phyloP scores from a whole-genome alignment of 2,113 vertebrate species.

The Anser cygnoides region DNA sequence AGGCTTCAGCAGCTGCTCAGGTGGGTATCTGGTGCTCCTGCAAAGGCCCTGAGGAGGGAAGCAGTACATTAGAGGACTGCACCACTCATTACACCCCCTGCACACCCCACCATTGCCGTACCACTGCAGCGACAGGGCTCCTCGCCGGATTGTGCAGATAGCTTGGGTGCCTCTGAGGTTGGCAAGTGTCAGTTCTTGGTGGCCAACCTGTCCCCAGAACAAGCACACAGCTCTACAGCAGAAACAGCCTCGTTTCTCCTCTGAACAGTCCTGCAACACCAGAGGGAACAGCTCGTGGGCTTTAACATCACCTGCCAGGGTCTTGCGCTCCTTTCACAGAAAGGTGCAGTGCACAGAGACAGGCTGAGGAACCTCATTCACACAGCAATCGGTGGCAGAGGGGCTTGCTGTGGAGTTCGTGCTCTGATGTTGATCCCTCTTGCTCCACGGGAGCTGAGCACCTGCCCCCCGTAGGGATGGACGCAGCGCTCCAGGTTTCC shows the following conservation, averaged over 20 bases:
- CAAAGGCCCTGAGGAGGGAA: background rate
- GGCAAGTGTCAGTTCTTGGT: background rate
- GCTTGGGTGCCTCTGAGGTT: background rate
- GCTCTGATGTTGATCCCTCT: background rate
- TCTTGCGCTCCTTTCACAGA: background rate
- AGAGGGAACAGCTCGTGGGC: background rate
- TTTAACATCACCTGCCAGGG: background rate
- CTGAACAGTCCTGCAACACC: background rate
- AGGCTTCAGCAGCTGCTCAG: background rate
- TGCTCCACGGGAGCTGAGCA: background rate
- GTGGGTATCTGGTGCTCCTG: background rate
- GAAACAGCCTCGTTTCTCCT: background rate
- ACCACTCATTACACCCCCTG: background rate
- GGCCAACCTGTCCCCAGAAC: background rate
- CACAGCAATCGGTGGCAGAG: background rate
- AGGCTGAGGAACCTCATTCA: background rate
- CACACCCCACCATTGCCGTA: background rate
- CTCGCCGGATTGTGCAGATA: background rate
- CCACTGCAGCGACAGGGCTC: accelerated
- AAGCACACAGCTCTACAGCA: background rate
- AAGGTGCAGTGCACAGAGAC: background rate
- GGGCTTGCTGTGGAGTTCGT: background rate
- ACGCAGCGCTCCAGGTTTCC: background rate
- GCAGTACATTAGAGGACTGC: background rate
- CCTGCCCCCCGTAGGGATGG: background rate